Base-by-base conservation (phyloP, 2,113 vertebrate species). In the Peucedramus taeniatus region DNA sequence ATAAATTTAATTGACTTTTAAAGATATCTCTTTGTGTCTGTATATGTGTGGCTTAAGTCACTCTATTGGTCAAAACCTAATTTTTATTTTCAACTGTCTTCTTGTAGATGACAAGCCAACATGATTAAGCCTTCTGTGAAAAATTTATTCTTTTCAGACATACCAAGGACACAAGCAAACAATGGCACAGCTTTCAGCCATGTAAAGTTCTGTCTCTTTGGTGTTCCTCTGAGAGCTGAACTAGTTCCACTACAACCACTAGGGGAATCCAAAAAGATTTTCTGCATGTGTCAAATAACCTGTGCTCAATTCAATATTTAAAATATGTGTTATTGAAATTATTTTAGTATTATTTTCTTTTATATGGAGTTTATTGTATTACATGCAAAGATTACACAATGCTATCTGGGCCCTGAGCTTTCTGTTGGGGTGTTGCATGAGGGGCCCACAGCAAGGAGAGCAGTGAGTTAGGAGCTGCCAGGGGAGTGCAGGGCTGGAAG, bases 391-490 rank as follows among this genome's bases (percentile, higher is more conserved):
- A 24, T 30, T 39, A 14, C 13, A 35, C 1, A 1, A 27, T 10
- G 4, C 5, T 74, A 15, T 57, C 15, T 6, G 0, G 7, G 7
- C 17, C 22, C 54, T 57, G 31, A 78, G 5, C 6, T 40, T 61
- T 26, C 31, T 49, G 4, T 7, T 37, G 37, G 4, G 5, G 12
- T 77, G 24, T 10, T 59, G 39, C 33, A 39, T 30, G 15, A 89
- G 2, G 2, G 2, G 15, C 17, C 17, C 50, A 9, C 45, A 24
- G 6, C 0, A 5, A 49, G 20, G n/a, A 45, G 4, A 50, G 14
- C 35, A 51, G 24, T 0, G 0, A 30, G 21, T 5, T 3, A 1
- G 24, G 18, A 80, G 4, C 6, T 30, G 7, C 18, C 19, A 35
- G 12, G 9, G 7, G 15, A 57, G 19, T 9, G 33, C 31, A 74